These are phyloP conservation scores for Synanceia verrucosa DNA, from an alignment of 2,797 vertebrate genomes.

Conservation along the genomic window DNA sequence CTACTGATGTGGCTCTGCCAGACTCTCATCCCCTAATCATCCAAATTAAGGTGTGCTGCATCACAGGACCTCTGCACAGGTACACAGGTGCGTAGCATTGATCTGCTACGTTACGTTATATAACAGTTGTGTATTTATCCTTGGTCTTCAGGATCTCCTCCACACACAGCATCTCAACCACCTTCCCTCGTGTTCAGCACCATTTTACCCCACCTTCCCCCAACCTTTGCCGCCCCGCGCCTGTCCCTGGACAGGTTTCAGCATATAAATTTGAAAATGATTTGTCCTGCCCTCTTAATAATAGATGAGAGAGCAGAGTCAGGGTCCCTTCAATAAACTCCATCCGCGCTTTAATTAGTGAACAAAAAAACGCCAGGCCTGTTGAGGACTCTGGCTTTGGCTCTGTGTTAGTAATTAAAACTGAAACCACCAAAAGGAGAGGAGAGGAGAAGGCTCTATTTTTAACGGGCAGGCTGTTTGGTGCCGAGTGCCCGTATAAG, in stretches of 20 bases:
- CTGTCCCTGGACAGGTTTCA: slow-evolving; percentile 89
- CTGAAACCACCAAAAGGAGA: slow-evolving; percentile 92
- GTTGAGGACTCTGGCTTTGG: slow-evolving; percentile 89
- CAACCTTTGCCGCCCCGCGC: slow-evolving; percentile 71
- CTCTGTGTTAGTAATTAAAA: slow-evolving; percentile 97
- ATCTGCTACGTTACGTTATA: slow-evolving; percentile 36
- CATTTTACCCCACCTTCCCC: slow-evolving; percentile 62
- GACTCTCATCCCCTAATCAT: slow-evolving; percentile 49
- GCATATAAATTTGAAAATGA: slow-evolving; percentile 97
- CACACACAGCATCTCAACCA: slow-evolving; percentile 51
- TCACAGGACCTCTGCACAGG: slow-evolving; percentile 36
- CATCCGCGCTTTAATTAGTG: slow-evolving; percentile 96
- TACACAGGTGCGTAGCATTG: slow-evolving; percentile 25
- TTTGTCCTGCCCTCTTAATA: slow-evolving; percentile 98
- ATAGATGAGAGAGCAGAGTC: slow-evolving; percentile 94
- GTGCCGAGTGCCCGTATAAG: slow-evolving; percentile 90
- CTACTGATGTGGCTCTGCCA: slow-evolving; percentile 35
- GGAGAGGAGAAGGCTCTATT: slow-evolving; percentile 89
- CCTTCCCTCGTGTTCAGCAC: slow-evolving; percentile 63
- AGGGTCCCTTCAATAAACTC: slow-evolving; percentile 94
- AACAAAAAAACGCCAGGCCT: slow-evolving; percentile 85
- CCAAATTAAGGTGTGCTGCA: slow-evolving; percentile 47
- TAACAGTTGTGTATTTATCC: slow-evolving; percentile 35
- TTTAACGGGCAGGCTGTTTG: slow-evolving; percentile 94
- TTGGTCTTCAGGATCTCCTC: slow-evolving; percentile 36